Base-by-base conservation (phyloP, 2,797 vertebrate genomes). In the Aphelocoma californica region DNA sequence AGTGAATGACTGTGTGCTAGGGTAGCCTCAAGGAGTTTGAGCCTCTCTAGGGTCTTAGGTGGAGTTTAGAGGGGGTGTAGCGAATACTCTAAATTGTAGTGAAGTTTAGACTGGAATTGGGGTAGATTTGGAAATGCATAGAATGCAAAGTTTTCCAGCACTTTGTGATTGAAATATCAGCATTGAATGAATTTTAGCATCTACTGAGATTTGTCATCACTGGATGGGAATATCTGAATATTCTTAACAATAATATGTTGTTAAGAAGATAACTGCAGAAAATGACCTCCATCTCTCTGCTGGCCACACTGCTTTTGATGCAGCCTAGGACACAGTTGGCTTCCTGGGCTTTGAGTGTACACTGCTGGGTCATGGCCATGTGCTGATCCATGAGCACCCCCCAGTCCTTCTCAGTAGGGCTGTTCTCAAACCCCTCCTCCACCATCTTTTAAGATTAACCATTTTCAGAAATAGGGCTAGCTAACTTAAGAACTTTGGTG, bases 281-380 rank as follows among this genome's bases (percentile, higher is more conserved):
- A 74, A 47, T 72, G 25, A 16, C 19, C 10, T 62, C n/a, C 18
- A 6, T 42, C 1, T 2, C 7, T 51, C 12, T 77, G 42, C 17
- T 42, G 24, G 7, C 24, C 18, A 4, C 0, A 0, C 24, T 70
- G 8, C 24, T 81, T 71, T 61, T 78, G 48, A 47, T 56, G n/a
- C 48, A 78, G 29, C 16, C 25, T 28, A n/a, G 42, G 24, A 26
- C 13, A 11, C 14, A 7, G 7, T 9, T 72, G 54, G 20, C 10
- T 34, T 62, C 61, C 62, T 80, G 56, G 44, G 20, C n/a, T 62
- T 18, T 1, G 2, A 34, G 29, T 2, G 2, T 25, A 51, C 19
- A 12, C 25, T 45, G 14, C 6, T 13, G 11, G 18, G 4, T 61
- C n/a, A 18, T 19, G 14, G 40, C 25, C 7, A 8, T 20, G 14